Evolutionary conservation across 64 coral and sea anemone species (phyloP), one percentile per base, ranked within the genome.

Genomic region (Trachythela sp.): DNA sequence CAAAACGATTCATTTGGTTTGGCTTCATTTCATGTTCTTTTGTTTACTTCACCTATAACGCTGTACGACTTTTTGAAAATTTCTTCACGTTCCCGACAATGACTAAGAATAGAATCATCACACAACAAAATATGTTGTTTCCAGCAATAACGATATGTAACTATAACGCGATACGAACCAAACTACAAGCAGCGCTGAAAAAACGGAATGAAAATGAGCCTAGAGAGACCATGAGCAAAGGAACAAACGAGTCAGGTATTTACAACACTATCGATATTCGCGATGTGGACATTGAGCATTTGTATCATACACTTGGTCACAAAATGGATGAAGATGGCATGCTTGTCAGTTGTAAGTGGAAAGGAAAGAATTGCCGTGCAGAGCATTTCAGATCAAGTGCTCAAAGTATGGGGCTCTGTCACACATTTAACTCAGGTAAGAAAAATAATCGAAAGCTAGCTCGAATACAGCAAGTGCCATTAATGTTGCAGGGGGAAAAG

Each of bases 131-230:
- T 11, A 48, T 59, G 48, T 10, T 77, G 17, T 88, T 88, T 34
- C 87, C 87, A 8, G 87, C 87, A 20, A 54, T 88, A 41, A 88
- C 87, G 41, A 70, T 88, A 71, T 88, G 87, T 72, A 88, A 88
- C 41, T 27, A 39, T 22, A 88, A 88, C 71, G 3, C n/a, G 1
- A 39, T 88, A 13, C 35, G 38, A 22, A 67, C n/a, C 56, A 68
- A 59, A 64, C 13, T 24, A 11, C 35, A 60, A 15, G 67, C 48
- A 11, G 18, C 58, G 29, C 15, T n/a, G 10, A 36, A n/a, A n/a
- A n/a, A n/a, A n/a, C n/a, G n/a, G n/a, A n/a, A n/a, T n/a, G n/a
- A n/a, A n/a, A n/a, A n/a, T n/a, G n/a, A n/a, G n/a, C n/a, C n/a
- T n/a, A n/a, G n/a, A n/a, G n/a, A n/a, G n/a, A n/a, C n/a, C n/a